A percentile compares a stretch with the other conserved stretches of the same genome.
Evolutionary conservation across 2,113 vertebrate species (phyloP).

Genomic region (Brienomyrus brachyistius): DNA sequence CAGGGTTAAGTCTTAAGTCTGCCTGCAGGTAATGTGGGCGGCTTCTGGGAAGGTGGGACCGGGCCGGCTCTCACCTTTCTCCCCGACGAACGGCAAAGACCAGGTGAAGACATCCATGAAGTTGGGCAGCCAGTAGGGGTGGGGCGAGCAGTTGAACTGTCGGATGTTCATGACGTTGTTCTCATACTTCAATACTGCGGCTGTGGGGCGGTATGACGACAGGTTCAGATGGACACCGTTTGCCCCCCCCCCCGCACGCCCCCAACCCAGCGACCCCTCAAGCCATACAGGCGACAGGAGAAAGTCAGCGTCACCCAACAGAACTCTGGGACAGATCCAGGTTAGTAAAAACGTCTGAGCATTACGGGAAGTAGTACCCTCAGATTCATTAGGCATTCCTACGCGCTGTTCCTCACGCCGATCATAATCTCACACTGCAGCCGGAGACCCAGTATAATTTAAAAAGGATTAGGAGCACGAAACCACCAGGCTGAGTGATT

Average conservation of each 20-base stretch:
- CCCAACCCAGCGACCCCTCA: background rate
- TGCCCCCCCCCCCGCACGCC: background rate
- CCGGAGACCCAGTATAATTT: background rate
- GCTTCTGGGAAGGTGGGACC: background rate
- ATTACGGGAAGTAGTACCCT: background rate
- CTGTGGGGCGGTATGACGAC: background rate
- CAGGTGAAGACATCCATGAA: slow-evolving; percentile 2
- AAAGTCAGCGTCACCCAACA: background rate
- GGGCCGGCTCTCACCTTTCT: background rate
- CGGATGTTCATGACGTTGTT: slow-evolving; percentile 6
- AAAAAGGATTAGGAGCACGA: background rate
- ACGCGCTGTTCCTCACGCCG: background rate
- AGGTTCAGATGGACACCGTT: background rate
- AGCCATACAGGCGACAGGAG: background rate
- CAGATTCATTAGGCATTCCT: background rate
- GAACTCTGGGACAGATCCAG: background rate
- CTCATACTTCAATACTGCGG: background rate
- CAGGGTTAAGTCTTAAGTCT: background rate
- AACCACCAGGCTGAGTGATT: background rate
- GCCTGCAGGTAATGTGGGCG: background rate
- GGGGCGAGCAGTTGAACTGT: background rate
- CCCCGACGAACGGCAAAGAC: background rate
- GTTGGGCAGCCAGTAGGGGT: slow-evolving; percentile 1
- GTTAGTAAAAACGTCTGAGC: background rate
- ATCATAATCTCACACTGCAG: background rate